Percentiles rank a stretch among this genome's conserved stretches.
Evolutionary conservation across 2,113 vertebrate genomes (phyloP).

Genomic region (Ovis aries): DNA sequence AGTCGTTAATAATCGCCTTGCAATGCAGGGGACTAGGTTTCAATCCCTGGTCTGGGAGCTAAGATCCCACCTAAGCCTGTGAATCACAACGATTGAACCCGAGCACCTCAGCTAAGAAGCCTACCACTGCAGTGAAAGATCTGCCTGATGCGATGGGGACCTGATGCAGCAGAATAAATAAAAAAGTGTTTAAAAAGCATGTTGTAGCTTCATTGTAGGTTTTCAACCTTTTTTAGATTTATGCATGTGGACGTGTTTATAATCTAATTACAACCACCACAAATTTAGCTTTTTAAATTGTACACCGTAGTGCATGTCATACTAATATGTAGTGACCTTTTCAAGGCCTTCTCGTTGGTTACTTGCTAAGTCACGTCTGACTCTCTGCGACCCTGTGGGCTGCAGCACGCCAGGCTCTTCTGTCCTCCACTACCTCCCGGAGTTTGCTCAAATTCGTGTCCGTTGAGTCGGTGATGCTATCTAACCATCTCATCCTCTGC

Average conservation of each 20-base stretch:
- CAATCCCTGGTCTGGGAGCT: neutral
- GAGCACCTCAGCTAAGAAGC: neutral
- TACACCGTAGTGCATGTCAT: slow-evolving; percentile 92
- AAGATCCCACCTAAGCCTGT: neutral
- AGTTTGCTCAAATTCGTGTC: neutral
- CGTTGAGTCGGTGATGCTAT: neutral
- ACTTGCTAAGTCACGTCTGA: neutral
- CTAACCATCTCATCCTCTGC: neutral
- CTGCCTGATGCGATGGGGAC: accelerated
- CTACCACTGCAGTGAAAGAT: neutral
- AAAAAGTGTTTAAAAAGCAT: neutral
- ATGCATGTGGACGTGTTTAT: slow-evolving; percentile 86
- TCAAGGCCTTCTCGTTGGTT: slow-evolving; percentile 60
- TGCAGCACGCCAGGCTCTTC: neutral
- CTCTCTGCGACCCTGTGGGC: neutral
- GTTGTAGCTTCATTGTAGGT: slow-evolving; percentile 71
- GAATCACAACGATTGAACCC: accelerated
- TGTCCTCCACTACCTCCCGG: neutral
- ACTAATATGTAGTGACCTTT: slow-evolving; percentile 80
- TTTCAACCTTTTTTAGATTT: slow-evolving; percentile 82
- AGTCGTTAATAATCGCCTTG: neutral
- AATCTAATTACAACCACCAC: slow-evolving; percentile 81
- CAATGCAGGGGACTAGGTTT: neutral
- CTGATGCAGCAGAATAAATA: neutral
- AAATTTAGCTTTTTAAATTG: slow-evolving; percentile 85